Evolutionary conservation across 2,888 invertebrate genomes (phyloP).

Genomic region (Teinopalpus imperialis): DNA sequence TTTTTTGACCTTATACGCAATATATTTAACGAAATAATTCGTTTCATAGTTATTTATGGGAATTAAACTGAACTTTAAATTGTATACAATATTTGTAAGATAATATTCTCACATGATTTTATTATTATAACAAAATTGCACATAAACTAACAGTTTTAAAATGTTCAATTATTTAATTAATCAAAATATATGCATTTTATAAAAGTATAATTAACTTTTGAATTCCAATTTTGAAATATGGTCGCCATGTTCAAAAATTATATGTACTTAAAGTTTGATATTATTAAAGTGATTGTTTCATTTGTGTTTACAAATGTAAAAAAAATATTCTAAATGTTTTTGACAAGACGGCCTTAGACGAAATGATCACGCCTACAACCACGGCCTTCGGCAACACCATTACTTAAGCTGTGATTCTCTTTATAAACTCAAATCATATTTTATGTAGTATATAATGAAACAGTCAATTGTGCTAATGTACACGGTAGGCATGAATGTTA

Average conservation of each 20-base stretch:
- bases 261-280: slow-evolving; percentile 68
- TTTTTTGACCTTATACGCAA: slow-evolving; percentile 5
- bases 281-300: slow-evolving; percentile 48
- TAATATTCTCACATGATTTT: slow-evolving; percentile 11
- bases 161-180: background rate
- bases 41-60: slow-evolving; percentile 11
- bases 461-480: slow-evolving; percentile 25
- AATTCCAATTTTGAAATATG: slow-evolving; percentile 29
- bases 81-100: slow-evolving; percentile 19
- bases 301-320: slow-evolving; percentile 39
- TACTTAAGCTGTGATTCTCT: slow-evolving; percentile 74
- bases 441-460: slow-evolving; percentile 26
- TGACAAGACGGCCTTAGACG: slow-evolving; percentile 56
- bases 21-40: slow-evolving; percentile 9
- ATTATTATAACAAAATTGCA: slow-evolving; percentile 16
- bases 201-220: slow-evolving; percentile 13
- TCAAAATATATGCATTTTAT: slow-evolving; percentile 7
- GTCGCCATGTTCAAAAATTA: slow-evolving; percentile 34
- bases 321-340: slow-evolving; percentile 47
- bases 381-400: slow-evolving; percentile 69
- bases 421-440: slow-evolving; percentile 62
- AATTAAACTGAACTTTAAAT: slow-evolving; percentile 9
- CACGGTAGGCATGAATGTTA: slow-evolving; percentile 6
- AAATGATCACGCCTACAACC: slow-evolving; percentile 49
- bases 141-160: slow-evolving; percentile 18